These are phyloP conservation scores for Raphicerus campestris DNA, from an alignment of 2,113 vertebrate genomes.

Conservation along the genomic window DNA sequence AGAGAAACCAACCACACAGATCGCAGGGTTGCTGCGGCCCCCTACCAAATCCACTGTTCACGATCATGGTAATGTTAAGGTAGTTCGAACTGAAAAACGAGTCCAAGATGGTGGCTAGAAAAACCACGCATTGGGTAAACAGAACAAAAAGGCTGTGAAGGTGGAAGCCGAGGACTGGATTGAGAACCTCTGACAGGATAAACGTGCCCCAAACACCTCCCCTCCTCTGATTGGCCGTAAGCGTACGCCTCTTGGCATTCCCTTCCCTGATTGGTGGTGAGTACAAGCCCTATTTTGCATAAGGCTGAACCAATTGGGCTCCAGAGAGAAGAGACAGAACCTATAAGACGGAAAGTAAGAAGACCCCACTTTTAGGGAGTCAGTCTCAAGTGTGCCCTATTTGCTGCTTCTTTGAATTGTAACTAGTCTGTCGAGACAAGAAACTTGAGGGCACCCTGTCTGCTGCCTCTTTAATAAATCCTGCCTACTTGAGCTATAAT, in stretches of 20 bases:
- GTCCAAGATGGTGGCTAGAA: not conserved
- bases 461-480: not conserved
- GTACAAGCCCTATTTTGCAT: not conserved
- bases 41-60: not conserved
- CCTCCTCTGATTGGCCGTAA: not conserved
- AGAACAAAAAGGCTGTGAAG: not conserved
- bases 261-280: not conserved
- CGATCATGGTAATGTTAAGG: not conserved
- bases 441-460: not conserved
- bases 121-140: not conserved
- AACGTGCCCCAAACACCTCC: not conserved
- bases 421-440: not conserved
- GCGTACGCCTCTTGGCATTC: not conserved
- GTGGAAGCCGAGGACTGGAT: not conserved
- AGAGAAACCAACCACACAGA: not conserved
- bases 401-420: not conserved
- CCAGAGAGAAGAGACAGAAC: not conserved
- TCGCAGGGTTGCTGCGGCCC: not conserved
- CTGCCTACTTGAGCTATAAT: not conserved
- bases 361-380: not conserved
- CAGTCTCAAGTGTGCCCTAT: fast-evolving
- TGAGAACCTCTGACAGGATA: not conserved
- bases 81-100: not conserved
- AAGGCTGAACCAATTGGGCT: not conserved
- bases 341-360: not conserved